These are phyloP conservation scores for Philypnodon macrostomus DNA, from an alignment of 2,797 vertebrate species.

Conservation along the genomic window DNA sequence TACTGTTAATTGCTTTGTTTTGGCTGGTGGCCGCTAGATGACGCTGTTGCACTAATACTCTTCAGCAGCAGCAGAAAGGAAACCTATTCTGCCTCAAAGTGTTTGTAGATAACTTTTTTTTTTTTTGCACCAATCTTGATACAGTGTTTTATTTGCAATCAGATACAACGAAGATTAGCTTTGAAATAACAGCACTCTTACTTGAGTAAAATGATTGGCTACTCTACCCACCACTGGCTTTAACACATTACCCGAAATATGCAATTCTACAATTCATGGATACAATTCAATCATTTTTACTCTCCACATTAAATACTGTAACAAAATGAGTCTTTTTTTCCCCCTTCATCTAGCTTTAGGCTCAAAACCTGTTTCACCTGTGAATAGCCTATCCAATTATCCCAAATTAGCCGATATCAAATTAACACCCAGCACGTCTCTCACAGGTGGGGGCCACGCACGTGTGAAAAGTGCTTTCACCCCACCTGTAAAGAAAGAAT, in stretches of 20 bases:
- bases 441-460: slow-evolving; percentile 3
- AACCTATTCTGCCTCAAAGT: background rate
- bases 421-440: background rate
- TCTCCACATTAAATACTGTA: too few relatives aligned
- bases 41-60: slow-evolving; percentile 56
- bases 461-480: slow-evolving; percentile 10
- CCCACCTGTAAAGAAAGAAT: slow-evolving; percentile 9
- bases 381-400: too few relatives aligned
- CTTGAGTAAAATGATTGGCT: too few relatives aligned
- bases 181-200: too few relatives aligned
- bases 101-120: background rate
- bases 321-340: background rate
- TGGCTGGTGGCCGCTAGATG: slow-evolving; percentile 55
- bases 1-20: background rate
- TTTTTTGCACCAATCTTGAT: background rate
- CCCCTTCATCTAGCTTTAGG: background rate
- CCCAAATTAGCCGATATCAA: background rate
- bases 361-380: too few relatives aligned
- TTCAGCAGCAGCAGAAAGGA: background rate
- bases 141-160: background rate
- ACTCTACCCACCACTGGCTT: too few relatives aligned
- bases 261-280: too few relatives aligned
- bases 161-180: too few relatives aligned
- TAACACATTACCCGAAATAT: too few relatives aligned
- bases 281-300: too few relatives aligned